phyloP scores from a whole-genome alignment of 2,113 vertebrate genomes.

The Stegostoma tigrinum region DNA sequence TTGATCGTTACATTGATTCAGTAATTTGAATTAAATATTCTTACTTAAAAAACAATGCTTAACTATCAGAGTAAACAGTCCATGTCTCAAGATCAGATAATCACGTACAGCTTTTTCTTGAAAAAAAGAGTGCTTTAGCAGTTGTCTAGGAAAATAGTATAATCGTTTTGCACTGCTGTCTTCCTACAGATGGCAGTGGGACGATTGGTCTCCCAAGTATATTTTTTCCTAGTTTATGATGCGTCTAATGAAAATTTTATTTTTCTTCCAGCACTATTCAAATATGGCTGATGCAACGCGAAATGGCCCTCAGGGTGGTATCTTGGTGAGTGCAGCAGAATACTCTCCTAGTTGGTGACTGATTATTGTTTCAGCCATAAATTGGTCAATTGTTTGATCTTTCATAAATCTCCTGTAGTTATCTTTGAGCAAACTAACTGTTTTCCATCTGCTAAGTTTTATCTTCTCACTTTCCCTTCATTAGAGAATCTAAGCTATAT shows the following conservation, averaged over 20 bases:
- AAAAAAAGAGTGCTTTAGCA: neutral
- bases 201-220: neutral
- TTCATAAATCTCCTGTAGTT: neutral
- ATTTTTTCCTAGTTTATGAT: neutral
- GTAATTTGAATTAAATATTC: neutral
- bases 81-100: neutral
- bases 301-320: constrained; percentile 27
- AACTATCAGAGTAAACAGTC: neutral
- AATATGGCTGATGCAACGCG: constrained; percentile 19
- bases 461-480: neutral
- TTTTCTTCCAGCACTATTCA: constrained; percentile 13
- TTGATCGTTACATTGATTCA: neutral
- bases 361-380: neutral
- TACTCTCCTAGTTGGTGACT: neutral
- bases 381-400: neutral
- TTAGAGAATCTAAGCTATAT: neutral
- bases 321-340: constrained; percentile 26
- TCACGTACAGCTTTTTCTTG: neutral
- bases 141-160: neutral
- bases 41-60: neutral
- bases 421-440: neutral
- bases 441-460: neutral
- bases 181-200: neutral
- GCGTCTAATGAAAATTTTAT: neutral
- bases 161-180: neutral